Evolutionary conservation across 2,888 invertebrate genomes (phyloP), one percentile per base, ranked within the genome.

Genomic region (Meandrusa payeni): DNA sequence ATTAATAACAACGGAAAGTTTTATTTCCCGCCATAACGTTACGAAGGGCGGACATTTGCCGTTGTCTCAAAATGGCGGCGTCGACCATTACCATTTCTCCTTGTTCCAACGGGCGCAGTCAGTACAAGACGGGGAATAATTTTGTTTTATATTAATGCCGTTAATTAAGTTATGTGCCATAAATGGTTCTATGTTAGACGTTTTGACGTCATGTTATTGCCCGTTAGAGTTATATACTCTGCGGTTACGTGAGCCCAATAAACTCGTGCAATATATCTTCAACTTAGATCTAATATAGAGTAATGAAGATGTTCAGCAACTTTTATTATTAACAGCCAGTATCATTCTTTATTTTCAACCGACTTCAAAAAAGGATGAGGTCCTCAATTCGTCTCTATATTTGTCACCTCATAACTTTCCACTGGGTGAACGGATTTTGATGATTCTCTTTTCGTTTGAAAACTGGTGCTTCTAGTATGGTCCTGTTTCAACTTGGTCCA

Each of bases 51-150:
- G 59, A 60, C 60, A 60, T 65, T 58, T 60, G 51, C 59, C 47
- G 48, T 50, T 52, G 56, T 65, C 51, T 51, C 59, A 66, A 67
- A 65, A 66, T 65, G 63, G 67, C 59, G 48, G 52, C 43, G 32
- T n/a, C 11, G 13, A 15, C 47, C 46, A 59, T 66, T 62, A 66
- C 57, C 58, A 55, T 66, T 64, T 59, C 60, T 68, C 37, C 61
- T 60, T 50, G 61, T 62, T 58, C 15, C 34, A 5, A 24, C 48
- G 46, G 48, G 47, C 47, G 47, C 44, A 52, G 52, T 56, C 57
- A 54, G 58, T 64, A 57, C 47, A 51, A 50, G 55, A 60, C 59
- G 55, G 51, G 47, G 50, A 51, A 50, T 51, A 47, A 50, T 55
- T 58, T 54, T 54, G 55, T 56, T 55, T 55, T 57, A 52, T 57